Base-by-base conservation (phyloP, 92 coral and sea anemone species). In the Micromussa lordhowensis region DNA sequence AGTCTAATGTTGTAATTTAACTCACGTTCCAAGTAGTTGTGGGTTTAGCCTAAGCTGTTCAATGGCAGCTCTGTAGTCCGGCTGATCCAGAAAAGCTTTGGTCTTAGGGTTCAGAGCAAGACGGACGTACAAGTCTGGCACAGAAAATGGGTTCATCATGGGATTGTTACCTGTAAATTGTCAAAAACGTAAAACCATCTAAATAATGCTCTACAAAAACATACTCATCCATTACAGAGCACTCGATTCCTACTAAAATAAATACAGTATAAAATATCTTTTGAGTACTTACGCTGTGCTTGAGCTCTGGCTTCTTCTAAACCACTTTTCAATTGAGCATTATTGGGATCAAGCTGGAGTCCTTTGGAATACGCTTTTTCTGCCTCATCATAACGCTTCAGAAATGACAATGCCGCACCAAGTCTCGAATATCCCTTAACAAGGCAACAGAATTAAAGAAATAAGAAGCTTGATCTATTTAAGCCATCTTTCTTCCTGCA, bases 351-450 rank as follows among this genome's bases (percentile, higher is more conserved):
- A 48, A 90, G 89, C 78, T 94, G 91, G 31, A 95, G 94, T 49
- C 98, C 99, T 44, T 82, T 89, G 63, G 80, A 75, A 87, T 92
- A 98, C 12, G 95, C 94, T 73, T 94, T 76, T 75, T 93, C 95
- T 69, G 99, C 98, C 87, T 96, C 94, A 0, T 77, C 92, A 64
- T 93, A 89, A 58, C 88, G 93, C 34, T 86, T 71, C 38, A 98
- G 98, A 55, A 98, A 98, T 16, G 98, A 88, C 32, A 89, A 73
- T 9, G 99, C 99, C 24, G 99, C 92, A 10, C 99, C 99, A 26
- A 98, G 91, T 49, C 99, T 93, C 36, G 99, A 98, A 68, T 98
- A 98, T 2, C 99, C 99, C 99, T 98, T 0, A 44, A 44, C 7
- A 70, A 53, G 6, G 19, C 68, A 66, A n/a, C 26, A 32, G 18